Percentiles rank a stretch among this genome's conserved stretches.
Evolutionary conservation across 2,113 vertebrate species (phyloP).

Genomic region (Elephantulus edwardii): DNA sequence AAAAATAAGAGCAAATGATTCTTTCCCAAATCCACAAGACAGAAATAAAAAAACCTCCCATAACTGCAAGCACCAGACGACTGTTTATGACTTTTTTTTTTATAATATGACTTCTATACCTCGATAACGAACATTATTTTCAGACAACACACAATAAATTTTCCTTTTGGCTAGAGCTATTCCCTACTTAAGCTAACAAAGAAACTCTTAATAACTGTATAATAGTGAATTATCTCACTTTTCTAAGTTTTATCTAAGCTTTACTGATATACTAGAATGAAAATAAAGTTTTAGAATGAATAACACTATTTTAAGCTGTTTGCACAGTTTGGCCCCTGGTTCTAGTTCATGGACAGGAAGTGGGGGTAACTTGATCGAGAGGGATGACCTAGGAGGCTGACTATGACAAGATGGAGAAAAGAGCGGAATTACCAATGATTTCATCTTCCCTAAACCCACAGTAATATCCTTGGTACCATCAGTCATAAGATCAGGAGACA

Average conservation of each 20-base stretch:
- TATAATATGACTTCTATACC: slow-evolving; percentile 31
- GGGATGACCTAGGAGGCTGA: background rate
- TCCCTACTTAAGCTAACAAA: background rate
- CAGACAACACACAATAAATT: background rate
- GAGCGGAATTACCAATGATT: too few relatives aligned
- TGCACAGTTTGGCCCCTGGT: background rate
- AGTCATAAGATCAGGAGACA: too few relatives aligned
- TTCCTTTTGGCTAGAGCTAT: background rate
- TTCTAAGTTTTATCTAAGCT: background rate
- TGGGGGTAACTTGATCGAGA: background rate
- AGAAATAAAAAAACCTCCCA: background rate
- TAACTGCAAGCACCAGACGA: background rate
- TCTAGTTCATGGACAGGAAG: background rate
- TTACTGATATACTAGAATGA: background rate
- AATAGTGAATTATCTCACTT: slow-evolving; percentile 25
- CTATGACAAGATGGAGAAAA: too few relatives aligned
- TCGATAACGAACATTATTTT: background rate
- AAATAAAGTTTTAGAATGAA: slow-evolving; percentile 38
- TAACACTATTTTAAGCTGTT: too few relatives aligned
- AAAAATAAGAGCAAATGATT: slow-evolving; percentile 26
- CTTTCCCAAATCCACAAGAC: slow-evolving; percentile 22
- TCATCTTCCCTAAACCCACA: too few relatives aligned
- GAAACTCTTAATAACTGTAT: background rate
- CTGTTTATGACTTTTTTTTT: too few relatives aligned
- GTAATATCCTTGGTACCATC: too few relatives aligned